Base-by-base conservation (phyloP, 2,888 invertebrate genomes). In the Trisateles emortualis region DNA sequence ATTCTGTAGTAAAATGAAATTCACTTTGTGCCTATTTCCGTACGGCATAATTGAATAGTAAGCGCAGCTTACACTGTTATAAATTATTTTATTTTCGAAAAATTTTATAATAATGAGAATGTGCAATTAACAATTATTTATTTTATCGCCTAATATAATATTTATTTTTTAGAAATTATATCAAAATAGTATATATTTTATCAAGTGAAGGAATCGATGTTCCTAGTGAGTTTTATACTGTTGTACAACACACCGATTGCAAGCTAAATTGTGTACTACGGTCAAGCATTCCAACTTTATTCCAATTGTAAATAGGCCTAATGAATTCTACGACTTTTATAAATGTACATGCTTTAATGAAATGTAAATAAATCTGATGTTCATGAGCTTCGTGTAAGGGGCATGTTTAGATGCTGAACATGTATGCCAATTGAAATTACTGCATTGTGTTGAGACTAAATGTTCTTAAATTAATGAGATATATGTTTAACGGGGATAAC, bases 221-320 rank as follows among this genome's bases (percentile, higher is more conserved):
- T 92, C 91, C 90, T 92, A 78, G 81, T 81, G 74, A 81, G 77
- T 83, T 83, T 79, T 84, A 71, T 64, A 88, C 80, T 78, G 75
- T 83, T 84, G 86, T 87, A 87, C 81, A 81, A 85, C 83, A 83
- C 80, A 83, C 81, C 73, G 72, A 77, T 80, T 69, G 79, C 85
- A 79, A 85, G 74, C 83, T 81, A 81, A 81, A 85, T 84, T 79
- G 81, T 86, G 83, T 86, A 84, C 79, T 79, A 78, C 82, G 85
- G 88, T 83, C 78, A 90, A 88, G 90, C 92, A 92, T 92, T 92
- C 92, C 92, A 92, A 87, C 83, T 86, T 77, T 86, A 90, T 92
- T 92, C 92, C 92, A 91, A 84, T 87, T 92, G 92, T 92, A 92
- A 87, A 92, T 92, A 92, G 90, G 92, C 91, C 92, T 91, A 90